phyloP scores from a whole-genome alignment of 2,888 invertebrate species.

The Volucella inanis region DNA sequence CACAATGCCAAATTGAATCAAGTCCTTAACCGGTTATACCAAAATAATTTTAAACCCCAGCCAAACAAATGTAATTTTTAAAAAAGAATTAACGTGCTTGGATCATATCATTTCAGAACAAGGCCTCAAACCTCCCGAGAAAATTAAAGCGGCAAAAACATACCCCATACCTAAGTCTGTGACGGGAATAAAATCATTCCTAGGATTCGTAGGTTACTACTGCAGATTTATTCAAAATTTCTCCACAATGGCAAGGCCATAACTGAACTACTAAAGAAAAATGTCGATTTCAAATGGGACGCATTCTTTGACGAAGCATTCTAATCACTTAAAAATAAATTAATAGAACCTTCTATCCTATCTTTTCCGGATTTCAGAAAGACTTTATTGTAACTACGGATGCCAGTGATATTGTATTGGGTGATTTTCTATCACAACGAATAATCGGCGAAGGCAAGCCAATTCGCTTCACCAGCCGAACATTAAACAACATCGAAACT shows the following conservation, averaged over 20 bases:
- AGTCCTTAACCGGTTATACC: slow-evolving; percentile 25
- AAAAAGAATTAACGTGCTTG: slow-evolving; percentile 45
- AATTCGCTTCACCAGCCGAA: slow-evolving; percentile 69
- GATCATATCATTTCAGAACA: slow-evolving; percentile 43
- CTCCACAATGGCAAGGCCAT: background rate
- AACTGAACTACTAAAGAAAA: slow-evolving; percentile 7
- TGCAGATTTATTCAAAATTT: background rate
- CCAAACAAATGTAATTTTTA: slow-evolving; percentile 38
- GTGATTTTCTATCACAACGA: slow-evolving; percentile 71
- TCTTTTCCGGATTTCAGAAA: slow-evolving; percentile 60
- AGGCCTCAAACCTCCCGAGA: slow-evolving; percentile 8
- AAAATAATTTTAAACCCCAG: too few relatives aligned
- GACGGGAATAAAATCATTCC: too few relatives aligned
- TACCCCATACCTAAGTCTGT: too few relatives aligned
- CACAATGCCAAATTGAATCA: slow-evolving; percentile 30
- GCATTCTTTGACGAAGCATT: slow-evolving; percentile 8
- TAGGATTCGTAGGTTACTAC: slow-evolving; percentile 14
- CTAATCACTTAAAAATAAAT: background rate
- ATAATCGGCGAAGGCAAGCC: slow-evolving; percentile 72
- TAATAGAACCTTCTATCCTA: slow-evolving; percentile 15
- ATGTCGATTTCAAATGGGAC: slow-evolving; percentile 13
- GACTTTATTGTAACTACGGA: slow-evolving; percentile 66
- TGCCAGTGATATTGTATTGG: slow-evolving; percentile 69
- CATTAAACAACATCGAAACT: slow-evolving; percentile 66
- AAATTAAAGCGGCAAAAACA: too few relatives aligned